Evolutionary conservation across 2,888 invertebrate species (phyloP).

Genomic region (Galeruca laticollis): DNA sequence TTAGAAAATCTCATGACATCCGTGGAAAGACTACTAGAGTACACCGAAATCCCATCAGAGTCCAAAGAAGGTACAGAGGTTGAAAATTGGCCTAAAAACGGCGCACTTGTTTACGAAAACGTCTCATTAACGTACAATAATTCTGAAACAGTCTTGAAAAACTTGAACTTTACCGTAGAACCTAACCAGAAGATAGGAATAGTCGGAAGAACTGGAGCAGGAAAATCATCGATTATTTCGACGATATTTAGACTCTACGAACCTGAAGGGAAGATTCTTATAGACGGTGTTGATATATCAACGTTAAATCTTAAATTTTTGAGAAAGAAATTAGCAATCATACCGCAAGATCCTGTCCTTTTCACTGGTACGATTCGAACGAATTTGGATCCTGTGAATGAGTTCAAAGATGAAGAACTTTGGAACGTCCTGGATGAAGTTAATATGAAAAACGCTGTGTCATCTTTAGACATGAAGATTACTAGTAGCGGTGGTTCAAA

Average conservation of each 20-base stretch:
- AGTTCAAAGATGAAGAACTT: conserved; percentile 50
- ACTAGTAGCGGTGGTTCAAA: conserved; percentile 51
- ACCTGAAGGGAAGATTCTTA: conserved; percentile 79
- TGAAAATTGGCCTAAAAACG: conserved; percentile 79
- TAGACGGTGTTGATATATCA: conserved; percentile 82
- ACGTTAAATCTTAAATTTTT: conserved; percentile 79
- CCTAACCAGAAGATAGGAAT: conserved; percentile 80
- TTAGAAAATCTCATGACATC: conserved; percentile 85
- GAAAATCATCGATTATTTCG: conserved; percentile 81
- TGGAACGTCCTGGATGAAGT: conserved; percentile 60
- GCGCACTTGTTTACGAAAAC: conserved; percentile 75
- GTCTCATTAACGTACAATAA: conserved; percentile 80
- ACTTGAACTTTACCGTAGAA: conserved; percentile 75
- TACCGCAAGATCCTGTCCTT: conserved; percentile 86
- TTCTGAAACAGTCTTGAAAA: conserved; percentile 79
- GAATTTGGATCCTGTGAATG: conserved; percentile 53
- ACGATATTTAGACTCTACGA: conserved; percentile 85
- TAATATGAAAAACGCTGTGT: conserved; percentile 67
- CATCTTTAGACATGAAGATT: conserved; percentile 68
- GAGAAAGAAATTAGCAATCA: conserved; percentile 82
- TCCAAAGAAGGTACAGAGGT: conserved; percentile 57
- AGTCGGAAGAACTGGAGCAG: conserved; percentile 88
- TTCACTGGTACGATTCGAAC: conserved; percentile 76
- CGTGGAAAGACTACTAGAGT: conserved; percentile 80
- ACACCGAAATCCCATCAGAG: conserved; percentile 67